Evolutionary conservation across 2,888 invertebrate species (phyloP), one percentile per base, ranked within the genome.

Genomic region (Papilio elwesi): DNA sequence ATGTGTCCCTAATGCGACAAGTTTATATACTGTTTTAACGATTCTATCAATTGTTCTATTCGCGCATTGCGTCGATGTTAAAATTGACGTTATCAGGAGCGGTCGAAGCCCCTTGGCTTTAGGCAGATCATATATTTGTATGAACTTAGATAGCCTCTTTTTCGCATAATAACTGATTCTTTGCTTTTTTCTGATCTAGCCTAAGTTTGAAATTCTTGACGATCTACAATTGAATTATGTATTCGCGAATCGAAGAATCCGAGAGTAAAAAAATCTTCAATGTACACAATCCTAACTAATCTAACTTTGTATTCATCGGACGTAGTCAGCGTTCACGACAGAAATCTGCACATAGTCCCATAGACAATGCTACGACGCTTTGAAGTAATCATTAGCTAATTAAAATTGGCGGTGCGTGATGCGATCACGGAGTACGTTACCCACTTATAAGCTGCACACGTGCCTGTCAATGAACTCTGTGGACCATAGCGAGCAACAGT

Each of bases 401-500:
- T 93, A 91, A 91, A 91, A 92, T 92, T 92, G 90, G 89, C 88
- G 85, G 83, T 92, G 91, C 92, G 91, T 92, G 89, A 91, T 88
- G 84, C 87, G 89, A 87, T 87, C 89, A 87, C 85, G 84, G 84
- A 89, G 84, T 88, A 86, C 83, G 87, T 88, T 90, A 89, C 86
- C 85, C 87, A 87, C 88, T 88, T 89, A 89, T 83, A 91, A 87
- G 88, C 90, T 90, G 87, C 90, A 90, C 92, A 92, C 92, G 92
- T 91, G 90, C 89, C 92, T 91, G 93, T 92, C 93, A 93, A 92
- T 92, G 93, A 93, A 93, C 93, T 91, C 87, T 87, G 86, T 83
- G 84, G 83, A 85, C 87, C 85, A 88, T 86, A 84, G 84, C 84
- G 85, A 81, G 83, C 83, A 79, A 81, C 83, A 83, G 82, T 76